phyloP scores from a whole-genome alignment of 2,113 vertebrate species.

The Rissa tridactyla region DNA sequence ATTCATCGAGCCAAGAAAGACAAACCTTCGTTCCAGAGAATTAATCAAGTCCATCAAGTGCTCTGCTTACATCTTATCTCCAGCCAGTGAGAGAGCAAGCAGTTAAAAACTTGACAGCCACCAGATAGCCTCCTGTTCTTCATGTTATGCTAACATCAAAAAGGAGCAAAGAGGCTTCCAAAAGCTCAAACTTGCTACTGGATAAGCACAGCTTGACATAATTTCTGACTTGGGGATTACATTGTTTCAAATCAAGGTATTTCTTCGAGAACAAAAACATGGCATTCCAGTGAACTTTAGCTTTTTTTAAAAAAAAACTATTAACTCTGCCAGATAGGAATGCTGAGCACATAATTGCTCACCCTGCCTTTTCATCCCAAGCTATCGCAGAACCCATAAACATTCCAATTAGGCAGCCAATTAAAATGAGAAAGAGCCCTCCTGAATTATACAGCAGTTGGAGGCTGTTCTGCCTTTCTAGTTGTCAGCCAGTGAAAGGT shows the following conservation, averaged over 20 bases:
- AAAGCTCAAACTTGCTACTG: slow-evolving; percentile 70
- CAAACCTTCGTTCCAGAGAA: slow-evolving; percentile 89
- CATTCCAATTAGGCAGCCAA: slow-evolving; percentile 97
- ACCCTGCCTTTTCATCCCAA: slow-evolving; percentile 84
- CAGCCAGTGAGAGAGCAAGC: slow-evolving; percentile 74
- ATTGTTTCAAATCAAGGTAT: slow-evolving; percentile 70
- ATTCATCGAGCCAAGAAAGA: slow-evolving; percentile 86
- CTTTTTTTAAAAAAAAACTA: slow-evolving; percentile 53
- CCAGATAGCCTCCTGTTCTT: slow-evolving; percentile 81
- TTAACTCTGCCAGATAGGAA: slow-evolving; percentile 77
- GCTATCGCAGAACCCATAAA: slow-evolving; percentile 89
- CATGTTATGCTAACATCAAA: slow-evolving; percentile 82
- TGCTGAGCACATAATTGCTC: slow-evolving; percentile 82
- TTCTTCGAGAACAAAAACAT: slow-evolving; percentile 71
- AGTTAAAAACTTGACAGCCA: slow-evolving; percentile 85
- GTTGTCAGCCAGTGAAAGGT: slow-evolving; percentile 78
- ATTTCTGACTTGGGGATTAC: slow-evolving; percentile 75
- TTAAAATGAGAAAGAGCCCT: slow-evolving; percentile 88
- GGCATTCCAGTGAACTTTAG: slow-evolving; percentile 70
- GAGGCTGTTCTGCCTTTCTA: slow-evolving; percentile 76
- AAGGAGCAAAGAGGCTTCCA: slow-evolving; percentile 69
- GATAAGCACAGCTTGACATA: slow-evolving; percentile 79
- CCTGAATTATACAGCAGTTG: slow-evolving; percentile 81
- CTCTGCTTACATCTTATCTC: slow-evolving; percentile 79
- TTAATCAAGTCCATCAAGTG: slow-evolving; percentile 88